Evolutionary conservation across 1,140 invertebrate genomes (phyloP).

Genomic region (Megalonaias nervosa): DNA sequence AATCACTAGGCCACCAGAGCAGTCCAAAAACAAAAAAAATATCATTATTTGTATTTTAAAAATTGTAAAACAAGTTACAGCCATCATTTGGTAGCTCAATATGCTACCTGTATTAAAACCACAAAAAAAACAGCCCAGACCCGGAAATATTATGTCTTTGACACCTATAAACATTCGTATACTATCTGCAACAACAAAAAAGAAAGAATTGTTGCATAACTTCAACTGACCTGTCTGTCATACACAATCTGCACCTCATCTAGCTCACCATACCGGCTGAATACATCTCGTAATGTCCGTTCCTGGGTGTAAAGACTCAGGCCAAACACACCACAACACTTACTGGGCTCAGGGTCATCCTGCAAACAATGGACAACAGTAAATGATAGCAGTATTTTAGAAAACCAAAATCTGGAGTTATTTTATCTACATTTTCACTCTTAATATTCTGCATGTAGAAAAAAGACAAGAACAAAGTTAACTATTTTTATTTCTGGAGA

Average conservation of each 20-base stretch:
- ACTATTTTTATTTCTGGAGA: constrained; percentile 2
- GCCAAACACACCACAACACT: constrained; percentile 95
- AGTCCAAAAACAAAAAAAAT: too few species aligned
- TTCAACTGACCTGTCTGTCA: constrained; percentile 87
- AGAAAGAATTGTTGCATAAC: too few species aligned
- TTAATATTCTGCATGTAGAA: too few species aligned
- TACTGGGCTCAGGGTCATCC: constrained; percentile 90
- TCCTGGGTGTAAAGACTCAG: constrained; percentile 94
- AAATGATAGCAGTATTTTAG: not conserved
- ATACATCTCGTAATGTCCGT: constrained; percentile 93
- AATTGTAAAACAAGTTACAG: too few species aligned
- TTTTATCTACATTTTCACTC: constrained; percentile 1
- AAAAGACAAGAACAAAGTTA: not conserved
- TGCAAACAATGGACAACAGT: constrained; percentile 40
- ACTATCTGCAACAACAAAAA: too few species aligned
- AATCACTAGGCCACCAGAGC: too few species aligned
- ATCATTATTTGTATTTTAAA: too few species aligned
- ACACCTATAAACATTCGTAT: too few species aligned
- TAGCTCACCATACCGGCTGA: constrained; percentile 92
- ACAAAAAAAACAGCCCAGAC: too few species aligned
- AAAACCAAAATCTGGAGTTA: not conserved
- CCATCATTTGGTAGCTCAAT: too few species aligned
- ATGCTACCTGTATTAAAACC: too few species aligned
- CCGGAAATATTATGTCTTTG: too few species aligned
- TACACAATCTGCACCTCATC: constrained; percentile 96